Evolutionary conservation across 2,113 vertebrate species (phyloP).

Genomic region (Phodopus roborovskii): DNA sequence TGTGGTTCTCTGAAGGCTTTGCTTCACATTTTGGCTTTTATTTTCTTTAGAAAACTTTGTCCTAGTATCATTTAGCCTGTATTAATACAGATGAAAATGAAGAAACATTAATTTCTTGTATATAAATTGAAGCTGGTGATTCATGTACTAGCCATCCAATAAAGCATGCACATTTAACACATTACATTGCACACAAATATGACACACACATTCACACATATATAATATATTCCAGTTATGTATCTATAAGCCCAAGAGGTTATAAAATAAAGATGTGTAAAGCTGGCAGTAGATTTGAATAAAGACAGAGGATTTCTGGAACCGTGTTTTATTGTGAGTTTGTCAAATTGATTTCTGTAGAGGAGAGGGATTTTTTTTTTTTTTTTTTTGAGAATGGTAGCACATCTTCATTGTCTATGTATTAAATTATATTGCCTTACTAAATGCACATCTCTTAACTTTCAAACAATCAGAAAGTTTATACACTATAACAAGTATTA

Average conservation of each 20-base stretch:
- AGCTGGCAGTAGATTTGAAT: neutral
- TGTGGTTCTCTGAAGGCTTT: constrained; percentile 58
- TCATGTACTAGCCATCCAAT: neutral
- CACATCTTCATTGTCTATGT: neutral
- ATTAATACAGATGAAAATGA: neutral
- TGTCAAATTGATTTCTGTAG: neutral
- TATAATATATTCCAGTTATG: too few species aligned
- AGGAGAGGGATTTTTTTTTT: neutral
- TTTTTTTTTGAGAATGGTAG: neutral
- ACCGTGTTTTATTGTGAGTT: neutral
- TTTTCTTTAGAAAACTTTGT: constrained; percentile 53
- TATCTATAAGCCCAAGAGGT: neutral
- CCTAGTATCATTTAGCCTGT: neutral
- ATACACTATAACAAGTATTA: neutral
- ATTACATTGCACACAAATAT: neutral
- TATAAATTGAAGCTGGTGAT: neutral
- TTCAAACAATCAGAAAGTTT: neutral
- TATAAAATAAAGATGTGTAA: neutral
- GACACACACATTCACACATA: neutral
- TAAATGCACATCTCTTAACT: neutral
- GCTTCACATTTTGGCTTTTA: constrained; percentile 54
- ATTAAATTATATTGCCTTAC: neutral
- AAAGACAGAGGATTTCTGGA: constrained; percentile 7
- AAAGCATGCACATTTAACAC: neutral
- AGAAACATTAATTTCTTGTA: constrained; percentile 32